Evolutionary conservation across 1,140 invertebrate genomes (phyloP).

Genomic region (Zaprionus nigranus): DNA sequence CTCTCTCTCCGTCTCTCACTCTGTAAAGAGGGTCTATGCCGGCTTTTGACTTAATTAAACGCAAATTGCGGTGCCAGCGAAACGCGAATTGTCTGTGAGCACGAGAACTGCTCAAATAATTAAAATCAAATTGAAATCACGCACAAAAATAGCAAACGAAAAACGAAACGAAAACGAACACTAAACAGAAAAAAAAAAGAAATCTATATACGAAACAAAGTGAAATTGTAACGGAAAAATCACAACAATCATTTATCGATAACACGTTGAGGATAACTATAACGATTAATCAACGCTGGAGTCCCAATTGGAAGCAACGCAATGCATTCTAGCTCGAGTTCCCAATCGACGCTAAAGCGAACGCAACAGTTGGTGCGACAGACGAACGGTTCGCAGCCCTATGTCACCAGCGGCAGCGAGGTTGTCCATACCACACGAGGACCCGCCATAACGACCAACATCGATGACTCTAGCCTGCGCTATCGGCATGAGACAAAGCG

Average conservation of each 20-base stretch:
- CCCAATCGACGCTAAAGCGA: slow-evolving; percentile 71
- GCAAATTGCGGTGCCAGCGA: slow-evolving; percentile 68
- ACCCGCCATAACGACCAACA: slow-evolving; percentile 86
- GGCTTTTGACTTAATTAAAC: slow-evolving; percentile 73
- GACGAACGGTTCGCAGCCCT: slow-evolving; percentile 84
- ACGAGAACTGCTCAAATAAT: slow-evolving; percentile 61
- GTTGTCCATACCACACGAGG: slow-evolving; percentile 85
- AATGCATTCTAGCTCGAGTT: slow-evolving; percentile 62
- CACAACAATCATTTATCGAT: slow-evolving; percentile 26
- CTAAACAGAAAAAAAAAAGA: slow-evolving; percentile 35
- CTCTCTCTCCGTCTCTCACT: neutral
- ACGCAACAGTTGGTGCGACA: slow-evolving; percentile 70
- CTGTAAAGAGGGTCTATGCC: slow-evolving; percentile 18
- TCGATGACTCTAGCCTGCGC: slow-evolving; percentile 74
- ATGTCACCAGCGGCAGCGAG: slow-evolving; percentile 63
- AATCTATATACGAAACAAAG: slow-evolving; percentile 35
- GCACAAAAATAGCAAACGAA: slow-evolving; percentile 57
- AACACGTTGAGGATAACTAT: slow-evolving; percentile 23
- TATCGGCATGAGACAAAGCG: slow-evolving; percentile 80
- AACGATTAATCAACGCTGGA: slow-evolving; percentile 50
- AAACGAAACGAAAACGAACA: slow-evolving; percentile 41
- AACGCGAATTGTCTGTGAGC: slow-evolving; percentile 56
- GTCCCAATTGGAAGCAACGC: slow-evolving; percentile 41
- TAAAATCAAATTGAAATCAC: slow-evolving; percentile 68
- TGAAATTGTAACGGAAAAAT: slow-evolving; percentile 52